Evolutionary conservation across 2,888 invertebrate genomes (phyloP), one percentile per base, ranked within the genome.

Genomic region (Onthophagus sagittarius): DNA sequence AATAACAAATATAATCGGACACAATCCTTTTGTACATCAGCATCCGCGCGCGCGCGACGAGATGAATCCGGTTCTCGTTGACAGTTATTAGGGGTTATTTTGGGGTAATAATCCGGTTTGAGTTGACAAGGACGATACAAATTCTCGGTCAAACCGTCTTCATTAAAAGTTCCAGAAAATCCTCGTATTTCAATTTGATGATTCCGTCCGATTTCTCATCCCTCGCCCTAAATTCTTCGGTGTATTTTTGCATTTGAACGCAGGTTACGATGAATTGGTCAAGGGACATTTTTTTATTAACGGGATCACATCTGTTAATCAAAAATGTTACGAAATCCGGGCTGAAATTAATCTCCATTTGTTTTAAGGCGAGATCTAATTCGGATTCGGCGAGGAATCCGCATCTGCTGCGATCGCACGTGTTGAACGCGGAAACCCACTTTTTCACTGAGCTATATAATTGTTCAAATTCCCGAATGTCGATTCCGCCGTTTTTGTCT

Each of bases 371-470:
- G 88, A 92, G 90, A 14, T 87, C 85, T 15, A 97, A 87, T 85
- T 97, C 97, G 70, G 85, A 84, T 82, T 93, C 92, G 78, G 96
- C 95, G 77, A 97, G 95, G 77, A 89, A 88, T 0, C 96, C 96
- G 6, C 95, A 95, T 76, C 92, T 90, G 82, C 96, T 94, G 9
- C 89, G 86, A 84, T 97, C 97, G 83, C 93, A 96, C 0, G 92
- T 91, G 82, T 92, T 92, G 84, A 96, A 97, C 0, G 94, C 93
- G 5, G 90, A 88, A 70, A 95, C 86, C 97, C 97, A 97, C 78
- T 96, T 93, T 84, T 96, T 96, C 39, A 97, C 91, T 81, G 96
- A 97, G 73, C 90, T 91, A 85, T 93, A 97, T 14, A 96, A 87
- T 80, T 94, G 92, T 83, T 94, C 93, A 83, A 97, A 97, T 84